Conservation (phyloP, 1,140 invertebrate genomes). For the Coptotermes formosanus region DNA sequence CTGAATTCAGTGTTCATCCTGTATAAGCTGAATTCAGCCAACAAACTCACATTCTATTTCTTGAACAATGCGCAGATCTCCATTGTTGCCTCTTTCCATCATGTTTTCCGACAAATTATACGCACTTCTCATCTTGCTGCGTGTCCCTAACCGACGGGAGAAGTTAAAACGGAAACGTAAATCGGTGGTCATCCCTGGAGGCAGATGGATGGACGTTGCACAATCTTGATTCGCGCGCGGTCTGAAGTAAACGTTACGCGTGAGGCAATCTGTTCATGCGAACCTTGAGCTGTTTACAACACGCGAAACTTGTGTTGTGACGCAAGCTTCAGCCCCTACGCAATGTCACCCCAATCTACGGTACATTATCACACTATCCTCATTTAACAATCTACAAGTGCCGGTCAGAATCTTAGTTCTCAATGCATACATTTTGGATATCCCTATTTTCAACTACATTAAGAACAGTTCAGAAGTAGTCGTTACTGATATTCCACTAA, state of each 20-base stretch:
- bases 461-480: too few species aligned
- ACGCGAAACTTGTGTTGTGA: not conserved
- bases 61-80: too few species aligned
- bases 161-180: not conserved
- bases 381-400: not conserved
- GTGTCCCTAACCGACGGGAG: not conserved
- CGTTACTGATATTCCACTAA: too few species aligned
- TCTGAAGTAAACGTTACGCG: not conserved
- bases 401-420: too few species aligned
- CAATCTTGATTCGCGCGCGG: not conserved
- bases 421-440: too few species aligned
- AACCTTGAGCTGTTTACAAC: slow-evolving; percentile 1
- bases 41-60: too few species aligned
- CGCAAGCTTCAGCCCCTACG: slow-evolving; percentile 7
- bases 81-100: too few species aligned
- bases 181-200: not conserved
- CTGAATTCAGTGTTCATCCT: too few species aligned
- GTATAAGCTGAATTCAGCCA: too few species aligned
- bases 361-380: not conserved
- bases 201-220: not conserved
- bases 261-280: not conserved
- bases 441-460: too few species aligned
- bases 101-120: too few species aligned
- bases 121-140: too few species aligned
- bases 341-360: not conserved